These are phyloP conservation scores for Brachionus asplanchnoidis DNA, from an alignment of 1,140 invertebrate genomes.

Conservation along the genomic window DNA sequence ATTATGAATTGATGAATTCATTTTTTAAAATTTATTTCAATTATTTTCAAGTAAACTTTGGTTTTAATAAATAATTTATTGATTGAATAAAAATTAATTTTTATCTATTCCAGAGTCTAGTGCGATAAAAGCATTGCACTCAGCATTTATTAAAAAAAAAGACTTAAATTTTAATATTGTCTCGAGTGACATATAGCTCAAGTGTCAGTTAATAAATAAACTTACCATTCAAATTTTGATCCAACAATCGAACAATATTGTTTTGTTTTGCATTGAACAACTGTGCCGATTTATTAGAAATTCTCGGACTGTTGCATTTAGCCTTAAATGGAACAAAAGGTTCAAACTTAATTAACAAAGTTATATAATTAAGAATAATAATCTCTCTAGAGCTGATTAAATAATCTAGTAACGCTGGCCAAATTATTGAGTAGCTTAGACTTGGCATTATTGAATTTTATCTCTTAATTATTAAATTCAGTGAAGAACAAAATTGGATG, in stretches of 20 bases:
- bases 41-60: too few species aligned
- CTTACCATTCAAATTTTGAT: slow-evolving; percentile 9
- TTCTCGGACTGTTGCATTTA: not conserved
- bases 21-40: too few species aligned
- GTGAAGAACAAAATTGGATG: not conserved
- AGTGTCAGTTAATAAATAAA: not conserved
- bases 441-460: not conserved
- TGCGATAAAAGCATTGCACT: not conserved
- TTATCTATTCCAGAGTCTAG: not conserved
- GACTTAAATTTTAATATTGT: not conserved
- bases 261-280: slow-evolving; percentile 6
- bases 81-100: not conserved
- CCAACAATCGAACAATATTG: not conserved
- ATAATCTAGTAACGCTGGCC: not conserved
- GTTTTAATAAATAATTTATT: not conserved
- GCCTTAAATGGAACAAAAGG: not conserved
- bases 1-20: too few species aligned
- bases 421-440: not conserved
- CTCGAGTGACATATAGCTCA: not conserved
- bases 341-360: not conserved
- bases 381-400: not conserved
- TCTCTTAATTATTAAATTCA: not conserved
- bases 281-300: slow-evolving; percentile 5
- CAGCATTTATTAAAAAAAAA: not conserved
- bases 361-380: not conserved